These are phyloP conservation scores for Himalopsyche tibetana DNA, from an alignment of 2,888 invertebrate genomes.

Conservation along the genomic window DNA sequence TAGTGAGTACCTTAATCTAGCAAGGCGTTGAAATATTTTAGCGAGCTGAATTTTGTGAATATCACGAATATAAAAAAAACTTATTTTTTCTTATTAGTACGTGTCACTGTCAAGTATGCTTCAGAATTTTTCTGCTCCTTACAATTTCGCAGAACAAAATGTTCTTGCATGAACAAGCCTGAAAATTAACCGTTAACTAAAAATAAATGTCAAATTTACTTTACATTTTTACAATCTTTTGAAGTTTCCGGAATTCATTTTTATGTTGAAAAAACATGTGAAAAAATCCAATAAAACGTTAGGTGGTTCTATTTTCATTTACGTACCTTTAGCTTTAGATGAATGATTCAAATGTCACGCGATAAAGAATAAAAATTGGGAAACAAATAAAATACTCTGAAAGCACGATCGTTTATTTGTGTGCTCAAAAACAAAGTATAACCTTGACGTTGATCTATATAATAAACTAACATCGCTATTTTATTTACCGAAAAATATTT, in stretches of 20 bases:
- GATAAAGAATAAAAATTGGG: slow-evolving; percentile 41
- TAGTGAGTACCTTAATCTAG: too few species aligned
- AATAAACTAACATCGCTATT: too few species aligned
- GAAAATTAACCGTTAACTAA: background rate
- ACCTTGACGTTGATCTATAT: slow-evolving; percentile 37
- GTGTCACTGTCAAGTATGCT: too few species aligned
- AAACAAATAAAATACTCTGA: slow-evolving; percentile 38
- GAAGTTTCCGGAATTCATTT: slow-evolving; percentile 33
- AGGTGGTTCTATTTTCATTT: slow-evolving; percentile 21
- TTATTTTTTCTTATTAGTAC: too few species aligned
- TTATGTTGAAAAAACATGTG: slow-evolving; percentile 27
- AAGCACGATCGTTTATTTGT: slow-evolving; percentile 40
- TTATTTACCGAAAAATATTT: background rate
- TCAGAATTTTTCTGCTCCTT: too few species aligned
- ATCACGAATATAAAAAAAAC: too few species aligned
- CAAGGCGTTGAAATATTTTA: too few species aligned
- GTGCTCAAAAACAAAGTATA: slow-evolving; percentile 10
- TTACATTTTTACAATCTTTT: slow-evolving; percentile 18
- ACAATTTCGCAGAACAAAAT: too few species aligned
- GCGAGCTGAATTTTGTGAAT: too few species aligned
- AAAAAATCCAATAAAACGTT: background rate
- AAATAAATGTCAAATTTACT: background rate
- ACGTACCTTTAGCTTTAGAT: background rate
- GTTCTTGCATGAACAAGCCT: background rate
- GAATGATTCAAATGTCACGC: slow-evolving; percentile 22